Evolutionary conservation across 2,113 vertebrate genomes (phyloP), one percentile per base, ranked within the genome.

Genomic region (Capricornis sumatraensis): DNA sequence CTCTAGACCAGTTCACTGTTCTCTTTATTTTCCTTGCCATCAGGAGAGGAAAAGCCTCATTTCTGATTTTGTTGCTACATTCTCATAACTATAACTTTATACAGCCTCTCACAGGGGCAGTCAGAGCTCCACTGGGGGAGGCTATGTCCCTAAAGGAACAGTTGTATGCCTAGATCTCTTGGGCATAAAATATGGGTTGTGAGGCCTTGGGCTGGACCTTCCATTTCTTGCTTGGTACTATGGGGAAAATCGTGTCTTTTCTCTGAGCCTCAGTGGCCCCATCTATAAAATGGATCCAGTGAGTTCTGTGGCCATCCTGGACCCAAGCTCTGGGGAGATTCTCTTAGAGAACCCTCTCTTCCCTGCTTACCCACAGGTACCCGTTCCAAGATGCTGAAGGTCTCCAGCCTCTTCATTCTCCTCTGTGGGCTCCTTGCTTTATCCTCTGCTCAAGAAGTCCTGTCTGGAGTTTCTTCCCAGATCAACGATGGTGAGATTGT

Each of bases 361-460:
- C 33, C 17, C 79, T 62, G 27, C 28, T 96, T 33, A 33, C 81
- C 55, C 28, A 16, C 90, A 97, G 95, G 82, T 55, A 12, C 40
- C 93, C 36, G 17, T 78, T 13, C 47, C 40, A 90, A 62, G 90
- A 96, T 95, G 95, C 43, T 89, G 95, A 95, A 95, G 62, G 6
- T 93, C 79, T 89, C 79, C 0, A 0, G 19, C 28, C n/a, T 93
- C 85, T 47, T 95, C 12, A 1, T 87, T 30, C 45, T 97, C 62
- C 62, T 92, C 74, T 95, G 81, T 30, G 90, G 62, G 14, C n/a
- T 91, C 7, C n/a, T 91, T 0, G 14, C 28, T 50, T 27, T 30
- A 16, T 43, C 62, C 25, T 60, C 28, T 79, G 82, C 74, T 67
- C 53, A 82, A 27, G 3, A 25, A 11, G 3, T 6, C n/a, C 19